phyloP scores from a whole-genome alignment of 2,888 invertebrate genomes.

The Apamea crenata region DNA sequence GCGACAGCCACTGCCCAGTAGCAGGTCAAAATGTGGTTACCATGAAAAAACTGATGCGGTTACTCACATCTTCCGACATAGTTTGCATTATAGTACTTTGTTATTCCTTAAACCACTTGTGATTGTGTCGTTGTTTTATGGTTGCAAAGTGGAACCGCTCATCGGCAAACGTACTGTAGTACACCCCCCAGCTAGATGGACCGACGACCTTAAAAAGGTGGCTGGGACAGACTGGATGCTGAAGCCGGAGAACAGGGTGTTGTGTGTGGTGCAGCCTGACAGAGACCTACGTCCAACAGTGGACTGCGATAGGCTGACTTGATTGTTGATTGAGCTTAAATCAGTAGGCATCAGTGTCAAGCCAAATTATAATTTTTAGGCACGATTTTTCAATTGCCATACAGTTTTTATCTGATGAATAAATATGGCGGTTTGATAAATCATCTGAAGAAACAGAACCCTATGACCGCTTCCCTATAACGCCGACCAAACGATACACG shows the following conservation, averaged over 20 bases:
- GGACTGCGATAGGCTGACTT: too few relatives aligned
- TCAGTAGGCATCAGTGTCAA: too few relatives aligned
- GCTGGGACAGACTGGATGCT: too few relatives aligned
- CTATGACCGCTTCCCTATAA: background rate
- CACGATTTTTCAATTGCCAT: too few relatives aligned
- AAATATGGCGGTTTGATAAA: background rate
- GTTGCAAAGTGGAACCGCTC: background rate
- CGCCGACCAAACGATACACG: background rate
- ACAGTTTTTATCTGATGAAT: too few relatives aligned
- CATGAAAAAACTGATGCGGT: background rate
- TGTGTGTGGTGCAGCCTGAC: too few relatives aligned
- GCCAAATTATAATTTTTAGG: too few relatives aligned
- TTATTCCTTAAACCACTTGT: background rate
- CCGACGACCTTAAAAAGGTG: too few relatives aligned
- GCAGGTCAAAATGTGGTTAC: background rate
- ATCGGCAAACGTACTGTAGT: background rate
- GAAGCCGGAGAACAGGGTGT: too few relatives aligned
- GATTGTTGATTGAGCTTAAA: too few relatives aligned
- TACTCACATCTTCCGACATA: constrained; percentile 3
- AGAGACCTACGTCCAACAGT: too few relatives aligned
- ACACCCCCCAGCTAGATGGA: background rate
- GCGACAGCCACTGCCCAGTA: background rate
- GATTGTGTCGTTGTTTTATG: background rate
- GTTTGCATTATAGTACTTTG: background rate
- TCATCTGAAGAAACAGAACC: background rate